Evolutionary conservation across 2,113 vertebrate genomes (phyloP), one percentile per base, ranked within the genome.

Genomic region (Aptenodytes forsteri): DNA sequence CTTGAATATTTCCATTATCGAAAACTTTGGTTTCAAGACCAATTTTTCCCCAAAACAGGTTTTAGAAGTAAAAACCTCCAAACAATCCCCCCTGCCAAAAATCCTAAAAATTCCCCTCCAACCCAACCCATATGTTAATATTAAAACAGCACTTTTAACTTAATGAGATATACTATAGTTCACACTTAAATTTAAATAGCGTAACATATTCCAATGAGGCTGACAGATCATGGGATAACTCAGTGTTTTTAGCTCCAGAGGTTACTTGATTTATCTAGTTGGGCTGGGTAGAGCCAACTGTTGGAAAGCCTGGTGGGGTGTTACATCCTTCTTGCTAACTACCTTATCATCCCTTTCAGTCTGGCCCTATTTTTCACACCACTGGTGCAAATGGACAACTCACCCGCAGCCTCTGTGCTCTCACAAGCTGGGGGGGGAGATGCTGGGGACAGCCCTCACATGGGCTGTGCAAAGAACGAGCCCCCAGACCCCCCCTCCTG

Each of bases 331-430:
- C 32, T 84, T 72, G 38, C 20, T 44, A 69, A 58, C 25, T 27
- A 18, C 34, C 15, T 26, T n/a, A 13, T 42, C 27, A 26, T 19
- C 11, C 42, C 15, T 73, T 80, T 38, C 46, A 27, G 14, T 59
- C 23, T 76, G n/a, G 5, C 54, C 18, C 9, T 64, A 7, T 67
- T 72, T 83, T 90, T 76, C 62, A 62, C 32, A 23, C 11, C 42
- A 36, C 13, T 71, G 20, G 12, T 69, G 26, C 40, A 71, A 90
- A 82, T 0, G 6, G 21, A 32, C 34, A 44, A 21, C 5, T 50
- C 2, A 0, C 4, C 11, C 1, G 1, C 5, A 65, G 36, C 44
- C 58, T 50, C 44, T 20, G 38, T 22, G 36, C 36, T 69, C 56
- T 47, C 50, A 21, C 30, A 85, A 61, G 34, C 12, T 42, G 42